Conservation (phyloP, 2,888 invertebrate genomes). For the Corythucha ciliata region DNA sequence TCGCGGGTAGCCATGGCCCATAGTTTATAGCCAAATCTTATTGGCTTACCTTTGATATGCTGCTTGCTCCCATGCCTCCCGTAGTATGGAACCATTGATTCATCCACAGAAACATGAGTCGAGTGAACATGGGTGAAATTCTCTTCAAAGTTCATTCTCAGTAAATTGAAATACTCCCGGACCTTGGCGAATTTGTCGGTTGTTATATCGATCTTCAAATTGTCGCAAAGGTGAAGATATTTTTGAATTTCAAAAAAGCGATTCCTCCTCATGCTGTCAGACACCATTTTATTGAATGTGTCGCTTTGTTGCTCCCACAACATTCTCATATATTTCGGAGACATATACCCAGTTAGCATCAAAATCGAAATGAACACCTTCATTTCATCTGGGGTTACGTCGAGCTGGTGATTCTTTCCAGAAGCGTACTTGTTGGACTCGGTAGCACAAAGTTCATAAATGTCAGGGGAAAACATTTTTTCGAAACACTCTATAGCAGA, state of each 20-base stretch:
- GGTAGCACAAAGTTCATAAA: background rate
- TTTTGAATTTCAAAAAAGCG: slow-evolving; percentile 21
- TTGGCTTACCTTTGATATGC: slow-evolving; percentile 25
- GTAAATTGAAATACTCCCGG: slow-evolving; percentile 11
- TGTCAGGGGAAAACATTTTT: slow-evolving; percentile 13
- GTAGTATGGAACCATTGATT: slow-evolving; percentile 18
- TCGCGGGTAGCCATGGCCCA: background rate
- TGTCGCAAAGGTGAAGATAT: slow-evolving; percentile 20
- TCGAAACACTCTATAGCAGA: slow-evolving; percentile 20
- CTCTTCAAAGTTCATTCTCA: slow-evolving; percentile 14
- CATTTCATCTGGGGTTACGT: slow-evolving; percentile 11
- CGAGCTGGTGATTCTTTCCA: slow-evolving; percentile 7
- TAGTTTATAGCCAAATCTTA: slow-evolving; percentile 26
- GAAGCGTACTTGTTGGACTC: slow-evolving; percentile 16
- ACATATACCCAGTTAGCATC: slow-evolving; percentile 18
- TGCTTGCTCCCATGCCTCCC: slow-evolving; percentile 9
- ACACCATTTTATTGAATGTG: slow-evolving; percentile 14
- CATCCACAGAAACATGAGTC: slow-evolving; percentile 16
- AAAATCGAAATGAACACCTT: slow-evolving; percentile 20
- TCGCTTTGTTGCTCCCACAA: slow-evolving; percentile 17
- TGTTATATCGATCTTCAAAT: too few species aligned
- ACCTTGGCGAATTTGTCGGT: slow-evolving; percentile 18
- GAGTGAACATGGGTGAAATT: slow-evolving; percentile 3
- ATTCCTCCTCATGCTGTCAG: slow-evolving; percentile 14
- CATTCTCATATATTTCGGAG: slow-evolving; percentile 20